Base-by-base conservation (phyloP, 2,797 vertebrate species). In the Sparus aurata region DNA sequence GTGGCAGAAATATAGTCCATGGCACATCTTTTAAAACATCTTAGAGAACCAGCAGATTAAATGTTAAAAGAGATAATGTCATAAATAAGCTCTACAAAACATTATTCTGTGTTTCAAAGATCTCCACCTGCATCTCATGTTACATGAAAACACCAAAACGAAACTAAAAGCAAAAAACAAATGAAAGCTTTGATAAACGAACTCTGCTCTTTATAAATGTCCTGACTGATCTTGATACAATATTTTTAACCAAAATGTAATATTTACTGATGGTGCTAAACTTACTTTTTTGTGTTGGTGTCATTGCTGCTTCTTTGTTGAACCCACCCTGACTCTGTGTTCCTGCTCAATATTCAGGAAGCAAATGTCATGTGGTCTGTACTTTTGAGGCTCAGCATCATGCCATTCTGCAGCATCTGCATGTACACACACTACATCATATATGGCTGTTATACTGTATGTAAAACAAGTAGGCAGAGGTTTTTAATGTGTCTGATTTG, bases 281-380 rank as follows among this genome's bases (percentile, higher is more conserved):
- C 86, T 85, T 49, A 20, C 89, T 80, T 82, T 12, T 30, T 1
- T 43, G 12, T 1, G 47, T 76, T 23, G 55, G 25, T 38, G 10
- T 46, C 86, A 85, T 90, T 43, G 47, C 50, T 49, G 59, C 57
- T 49, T 11, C n/a, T n/a, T n/a, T n/a, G n/a, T n/a, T n/a, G n/a
- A n/a, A n/a, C n/a, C n/a, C n/a, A n/a, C n/a, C n/a, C 16, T 43
- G 41, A 12, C 5, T 3, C 9, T 3, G 1, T 11, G 18, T 87
- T 76, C 82, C 34, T 87, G 73, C 2, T 77, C 41, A 0, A 0
- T 61, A 0, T 66, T 77, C 79, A 66, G 34, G 10, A 46, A 0
- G 45, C 0, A 43, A 53, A 2, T 0, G 81, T 88, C 90, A 91
- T n/a, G n/a, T n/a, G n/a, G n/a, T n/a, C n/a, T 86, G 17, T n/a